These are phyloP conservation scores for Tiliacea citrago DNA, from an alignment of 2,888 invertebrate genomes.

Conservation along the genomic window DNA sequence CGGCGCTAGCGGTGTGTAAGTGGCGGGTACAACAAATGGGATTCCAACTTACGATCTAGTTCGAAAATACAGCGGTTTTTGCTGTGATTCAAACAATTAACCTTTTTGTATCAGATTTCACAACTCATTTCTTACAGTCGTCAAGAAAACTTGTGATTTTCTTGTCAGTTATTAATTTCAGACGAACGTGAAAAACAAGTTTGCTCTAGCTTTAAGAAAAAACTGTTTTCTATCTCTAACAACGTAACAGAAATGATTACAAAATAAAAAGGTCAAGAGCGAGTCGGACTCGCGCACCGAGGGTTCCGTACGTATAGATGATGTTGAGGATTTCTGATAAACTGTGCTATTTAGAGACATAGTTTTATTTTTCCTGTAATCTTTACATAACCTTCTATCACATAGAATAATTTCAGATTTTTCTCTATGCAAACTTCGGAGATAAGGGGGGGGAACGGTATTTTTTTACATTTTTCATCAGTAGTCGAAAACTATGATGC, in stretches of 20 bases:
- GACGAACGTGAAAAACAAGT: neutral
- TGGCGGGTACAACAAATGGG: neutral
- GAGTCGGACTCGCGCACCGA: no score
- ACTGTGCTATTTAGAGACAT: no score
- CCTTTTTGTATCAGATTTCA: neutral
- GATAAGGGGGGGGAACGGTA: no score
- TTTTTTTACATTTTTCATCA: no score
- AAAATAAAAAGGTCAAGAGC: no score
- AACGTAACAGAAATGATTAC: conserved; percentile 1
- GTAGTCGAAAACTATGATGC: no score
- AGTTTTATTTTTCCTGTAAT: no score
- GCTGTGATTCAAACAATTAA: neutral
- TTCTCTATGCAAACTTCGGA: no score
- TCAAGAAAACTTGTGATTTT: neutral
- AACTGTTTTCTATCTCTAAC: conserved; percentile 3
- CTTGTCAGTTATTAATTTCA: neutral
- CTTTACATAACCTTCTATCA: no score
- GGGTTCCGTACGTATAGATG: no score
- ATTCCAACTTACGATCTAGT: neutral
- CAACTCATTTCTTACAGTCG: neutral
- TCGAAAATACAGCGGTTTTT: neutral
- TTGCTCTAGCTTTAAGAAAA: neutral
- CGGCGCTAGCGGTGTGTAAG: neutral
- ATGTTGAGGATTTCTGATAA: no score
- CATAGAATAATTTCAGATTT: no score